Conservation (phyloP, 2,797 vertebrate species). For the Tragopan temminckii region DNA sequence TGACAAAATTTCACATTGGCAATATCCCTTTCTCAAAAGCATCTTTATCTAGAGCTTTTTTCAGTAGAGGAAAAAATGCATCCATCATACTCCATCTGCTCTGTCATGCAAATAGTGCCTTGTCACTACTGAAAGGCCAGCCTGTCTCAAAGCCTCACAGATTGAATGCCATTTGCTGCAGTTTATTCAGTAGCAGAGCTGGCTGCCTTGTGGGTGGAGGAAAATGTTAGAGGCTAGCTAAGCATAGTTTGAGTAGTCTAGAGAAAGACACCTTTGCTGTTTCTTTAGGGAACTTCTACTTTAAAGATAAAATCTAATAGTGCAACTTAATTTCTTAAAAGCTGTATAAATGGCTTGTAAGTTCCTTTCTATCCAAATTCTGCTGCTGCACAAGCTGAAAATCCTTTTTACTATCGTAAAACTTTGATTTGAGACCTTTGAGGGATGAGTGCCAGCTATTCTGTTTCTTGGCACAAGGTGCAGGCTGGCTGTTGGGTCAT, state of each 20-base stretch:
- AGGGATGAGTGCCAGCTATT: background rate
- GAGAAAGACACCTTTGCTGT: background rate
- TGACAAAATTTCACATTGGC: background rate
- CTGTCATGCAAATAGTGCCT: background rate
- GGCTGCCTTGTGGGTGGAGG: background rate
- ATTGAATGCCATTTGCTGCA: background rate
- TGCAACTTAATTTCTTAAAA: background rate
- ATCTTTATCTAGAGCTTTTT: constrained; percentile 31
- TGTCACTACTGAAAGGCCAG: background rate
- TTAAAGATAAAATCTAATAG: background rate
- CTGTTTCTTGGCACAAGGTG: background rate
- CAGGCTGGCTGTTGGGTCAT: background rate
- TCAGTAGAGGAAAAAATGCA: background rate
- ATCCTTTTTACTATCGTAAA: background rate
- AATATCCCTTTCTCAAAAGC: background rate
- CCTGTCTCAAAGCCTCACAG: background rate
- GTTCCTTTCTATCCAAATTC: background rate
- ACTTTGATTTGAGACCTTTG: background rate
- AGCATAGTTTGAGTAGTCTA: background rate
- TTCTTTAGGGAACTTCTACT: background rate
- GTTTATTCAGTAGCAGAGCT: background rate
- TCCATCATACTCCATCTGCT: background rate
- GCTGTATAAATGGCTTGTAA: background rate
- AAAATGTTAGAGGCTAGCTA: background rate
- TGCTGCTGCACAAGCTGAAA: background rate